These are phyloP conservation scores for Clitarchus hookeri DNA, from an alignment of 2,888 invertebrate species.

Conservation along the genomic window DNA sequence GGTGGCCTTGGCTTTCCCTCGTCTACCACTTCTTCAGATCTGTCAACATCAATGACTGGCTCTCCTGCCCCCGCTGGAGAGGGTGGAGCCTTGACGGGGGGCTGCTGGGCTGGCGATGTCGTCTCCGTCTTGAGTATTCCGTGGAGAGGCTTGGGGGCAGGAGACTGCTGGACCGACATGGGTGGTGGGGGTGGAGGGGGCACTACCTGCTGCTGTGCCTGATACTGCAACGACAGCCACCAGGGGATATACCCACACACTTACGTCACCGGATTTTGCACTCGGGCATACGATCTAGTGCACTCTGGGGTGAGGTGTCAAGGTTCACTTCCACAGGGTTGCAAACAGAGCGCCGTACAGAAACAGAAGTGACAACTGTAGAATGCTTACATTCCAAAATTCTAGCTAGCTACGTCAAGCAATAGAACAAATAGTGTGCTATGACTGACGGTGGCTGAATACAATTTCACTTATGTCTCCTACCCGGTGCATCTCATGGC, in stretches of 20 bases:
- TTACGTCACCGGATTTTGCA: conserved; percentile 42
- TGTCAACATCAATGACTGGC: conserved; percentile 25
- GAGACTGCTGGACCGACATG: conserved; percentile 35
- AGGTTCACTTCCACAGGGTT: conserved; percentile 30
- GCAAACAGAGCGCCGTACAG: conserved; percentile 26
- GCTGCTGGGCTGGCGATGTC: neutral
- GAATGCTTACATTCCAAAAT: conserved; percentile 3
- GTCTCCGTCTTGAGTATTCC: conserved; percentile 31
- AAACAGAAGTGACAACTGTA: conserved; percentile 18
- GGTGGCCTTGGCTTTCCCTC: conserved; percentile 29
- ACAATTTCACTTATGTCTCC: neutral
- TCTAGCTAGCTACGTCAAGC: neutral
- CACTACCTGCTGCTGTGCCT: conserved; percentile 50
- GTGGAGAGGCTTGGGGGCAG: conserved; percentile 35
- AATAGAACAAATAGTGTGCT: neutral
- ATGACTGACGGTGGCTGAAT: neutral
- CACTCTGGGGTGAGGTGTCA: conserved; percentile 18
- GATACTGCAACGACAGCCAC: conserved; percentile 46
- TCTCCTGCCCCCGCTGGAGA: conserved; percentile 3
- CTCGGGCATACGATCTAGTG: conserved; percentile 40
- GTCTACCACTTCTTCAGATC: neutral
- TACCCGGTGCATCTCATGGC: neutral
- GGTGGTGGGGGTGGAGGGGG: conserved; percentile 42
- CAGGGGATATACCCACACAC: conserved; percentile 45
- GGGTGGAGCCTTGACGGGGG: neutral